These are phyloP conservation scores for Pogonomyrmex californicus DNA, from an alignment of 1,140 invertebrate genomes.

Conservation along the genomic window DNA sequence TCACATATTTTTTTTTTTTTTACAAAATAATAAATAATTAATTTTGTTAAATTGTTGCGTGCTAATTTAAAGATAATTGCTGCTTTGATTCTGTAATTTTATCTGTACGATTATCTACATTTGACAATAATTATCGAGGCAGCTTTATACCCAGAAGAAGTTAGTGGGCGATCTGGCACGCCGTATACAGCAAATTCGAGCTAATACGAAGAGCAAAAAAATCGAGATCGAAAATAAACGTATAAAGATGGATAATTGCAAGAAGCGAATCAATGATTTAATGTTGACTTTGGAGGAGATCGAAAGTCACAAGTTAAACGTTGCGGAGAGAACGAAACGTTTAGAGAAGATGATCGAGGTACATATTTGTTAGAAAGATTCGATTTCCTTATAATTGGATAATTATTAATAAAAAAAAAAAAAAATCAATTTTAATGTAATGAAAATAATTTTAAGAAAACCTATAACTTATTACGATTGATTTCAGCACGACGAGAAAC, in stretches of 20 bases:
- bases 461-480: neutral
- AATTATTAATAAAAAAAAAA: neutral
- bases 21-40: slow-evolving; percentile 23
- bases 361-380: slow-evolving; percentile 22
- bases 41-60: slow-evolving; percentile 9
- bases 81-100: neutral
- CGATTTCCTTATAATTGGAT: neutral
- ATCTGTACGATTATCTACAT: neutral
- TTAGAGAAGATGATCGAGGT: slow-evolving; percentile 85
- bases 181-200: slow-evolving; percentile 71
- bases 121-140: neutral
- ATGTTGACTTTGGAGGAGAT: slow-evolving; percentile 77
- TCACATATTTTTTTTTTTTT: neutral
- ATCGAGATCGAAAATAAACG: slow-evolving; percentile 75
- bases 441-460: neutral
- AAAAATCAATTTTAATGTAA: neutral
- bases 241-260: slow-evolving; percentile 75
- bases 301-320: slow-evolving; percentile 77
- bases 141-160: slow-evolving; percentile 76
- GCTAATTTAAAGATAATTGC: slow-evolving; percentile 20
- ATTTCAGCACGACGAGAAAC: slow-evolving; percentile 81
- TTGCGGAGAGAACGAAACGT: slow-evolving; percentile 81
- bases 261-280: slow-evolving; percentile 78
- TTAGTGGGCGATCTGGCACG: slow-evolving; percentile 73
- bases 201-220: slow-evolving; percentile 76